phyloP scores from a whole-genome alignment of 2,888 invertebrate species.

The Himalopsyche anomala region DNA sequence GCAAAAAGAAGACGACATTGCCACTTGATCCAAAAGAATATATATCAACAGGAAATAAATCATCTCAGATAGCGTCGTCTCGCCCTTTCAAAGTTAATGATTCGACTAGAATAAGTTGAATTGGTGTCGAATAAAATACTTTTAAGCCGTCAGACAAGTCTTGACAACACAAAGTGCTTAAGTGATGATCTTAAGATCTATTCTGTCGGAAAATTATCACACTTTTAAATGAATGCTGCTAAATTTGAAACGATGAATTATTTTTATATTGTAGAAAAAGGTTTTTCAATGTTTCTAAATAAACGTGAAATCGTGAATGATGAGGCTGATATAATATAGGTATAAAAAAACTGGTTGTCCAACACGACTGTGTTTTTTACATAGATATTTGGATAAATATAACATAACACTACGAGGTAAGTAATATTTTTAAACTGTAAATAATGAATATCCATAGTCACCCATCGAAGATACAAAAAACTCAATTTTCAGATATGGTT shows the following conservation, averaged over 20 bases:
- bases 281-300: no score
- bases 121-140: background rate
- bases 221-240: constrained; percentile 3
- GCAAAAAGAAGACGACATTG: background rate
- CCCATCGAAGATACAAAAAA: no score
- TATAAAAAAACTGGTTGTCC: no score
- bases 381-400: no score
- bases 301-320: no score
- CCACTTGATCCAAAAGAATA: background rate
- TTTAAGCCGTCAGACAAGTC: background rate
- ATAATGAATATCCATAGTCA: no score
- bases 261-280: no score
- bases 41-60: constrained; percentile 12
- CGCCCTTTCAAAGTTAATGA: constrained; percentile 9
- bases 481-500: no score
- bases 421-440: no score
- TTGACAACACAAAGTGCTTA: background rate
- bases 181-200: background rate
- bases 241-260: constrained; percentile 1
- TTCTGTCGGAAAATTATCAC: constrained; percentile 22
- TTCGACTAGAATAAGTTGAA: background rate
- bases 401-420: no score
- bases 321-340: no score
- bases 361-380: no score
- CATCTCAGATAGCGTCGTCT: background rate